phyloP scores from a whole-genome alignment of 2,797 vertebrate genomes.

The Phoebastria nigripes region DNA sequence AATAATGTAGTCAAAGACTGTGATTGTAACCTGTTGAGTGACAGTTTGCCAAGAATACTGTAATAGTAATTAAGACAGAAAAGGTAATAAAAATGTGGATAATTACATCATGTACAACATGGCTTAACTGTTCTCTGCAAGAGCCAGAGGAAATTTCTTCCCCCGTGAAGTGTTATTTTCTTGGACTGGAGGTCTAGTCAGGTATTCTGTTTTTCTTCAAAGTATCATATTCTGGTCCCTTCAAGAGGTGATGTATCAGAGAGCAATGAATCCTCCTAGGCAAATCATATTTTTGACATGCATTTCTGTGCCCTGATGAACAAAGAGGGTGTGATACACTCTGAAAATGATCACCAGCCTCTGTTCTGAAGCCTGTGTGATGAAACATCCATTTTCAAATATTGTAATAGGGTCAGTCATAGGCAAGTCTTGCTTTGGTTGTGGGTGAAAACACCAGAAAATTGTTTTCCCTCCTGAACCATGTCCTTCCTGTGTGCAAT shows the following conservation, averaged over 20 bases:
- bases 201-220: not conserved
- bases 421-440: not conserved
- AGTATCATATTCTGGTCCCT: not conserved
- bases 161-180: not conserved
- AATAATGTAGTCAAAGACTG: not conserved
- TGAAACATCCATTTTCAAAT: not conserved
- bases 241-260: not conserved
- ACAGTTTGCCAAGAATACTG: not conserved
- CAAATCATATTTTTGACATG: not conserved
- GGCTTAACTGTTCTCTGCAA: not conserved
- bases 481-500: not conserved
- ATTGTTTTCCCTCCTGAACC: not conserved
- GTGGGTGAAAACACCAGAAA: not conserved
- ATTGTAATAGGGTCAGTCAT: not conserved
- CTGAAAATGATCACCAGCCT: not conserved
- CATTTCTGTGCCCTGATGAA: not conserved
- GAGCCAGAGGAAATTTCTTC: not conserved
- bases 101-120: constrained; percentile 20
- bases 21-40: not conserved
- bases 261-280: not conserved
- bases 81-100: constrained; percentile 25
- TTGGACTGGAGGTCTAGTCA: not conserved
- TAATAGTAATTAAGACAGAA: constrained; percentile 46
- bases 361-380: not conserved
- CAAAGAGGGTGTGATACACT: not conserved